These are phyloP conservation scores for Drosophila sp. DNA, from an alignment of 1,140 invertebrate species.

Conservation along the genomic window DNA sequence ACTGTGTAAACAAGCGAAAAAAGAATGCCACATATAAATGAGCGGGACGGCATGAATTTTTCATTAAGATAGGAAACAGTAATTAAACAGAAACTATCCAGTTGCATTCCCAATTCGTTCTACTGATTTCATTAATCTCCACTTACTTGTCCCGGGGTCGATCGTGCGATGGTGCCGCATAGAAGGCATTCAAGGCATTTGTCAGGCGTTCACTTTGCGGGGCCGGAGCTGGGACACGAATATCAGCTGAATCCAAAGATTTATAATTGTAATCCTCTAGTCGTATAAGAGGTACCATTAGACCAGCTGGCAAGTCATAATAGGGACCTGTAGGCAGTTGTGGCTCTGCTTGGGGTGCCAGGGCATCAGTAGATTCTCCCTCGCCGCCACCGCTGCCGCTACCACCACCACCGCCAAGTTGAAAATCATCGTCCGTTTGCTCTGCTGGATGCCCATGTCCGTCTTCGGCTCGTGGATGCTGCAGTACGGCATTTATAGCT, in stretches of 20 bases:
- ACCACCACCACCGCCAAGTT: not conserved
- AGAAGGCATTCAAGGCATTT: slow-evolving; percentile 97
- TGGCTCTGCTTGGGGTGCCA: slow-evolving; percentile 85
- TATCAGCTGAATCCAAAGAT: slow-evolving; percentile 93
- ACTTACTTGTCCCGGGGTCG: slow-evolving; percentile 95
- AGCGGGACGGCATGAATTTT: not conserved
- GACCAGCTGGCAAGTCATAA: slow-evolving; percentile 96
- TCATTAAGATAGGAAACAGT: no score
- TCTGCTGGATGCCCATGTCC: slow-evolving; percentile 24
- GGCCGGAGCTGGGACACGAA: slow-evolving; percentile 95
- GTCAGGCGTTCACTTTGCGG: slow-evolving; percentile 96
- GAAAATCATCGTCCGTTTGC: slow-evolving; percentile 34
- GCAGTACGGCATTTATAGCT: slow-evolving; percentile 72
- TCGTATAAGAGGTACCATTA: slow-evolving; percentile 95
- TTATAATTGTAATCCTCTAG: slow-evolving; percentile 96
- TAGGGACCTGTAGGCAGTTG: slow-evolving; percentile 96
- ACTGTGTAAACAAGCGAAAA: no score
- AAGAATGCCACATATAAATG: not conserved
- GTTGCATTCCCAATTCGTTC: no score
- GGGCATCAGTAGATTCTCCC: slow-evolving; percentile 17
- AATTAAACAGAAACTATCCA: no score
- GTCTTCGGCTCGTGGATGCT: slow-evolving; percentile 50
- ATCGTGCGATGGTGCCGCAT: slow-evolving; percentile 95
- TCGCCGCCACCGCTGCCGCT: slow-evolving; percentile 9
- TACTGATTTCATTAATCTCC: not conserved